A percentile compares a stretch with the other conserved stretches of the same genome.
Conservation (phyloP, 2,113 vertebrate genomes). For the Sander lucioperca region DNA sequence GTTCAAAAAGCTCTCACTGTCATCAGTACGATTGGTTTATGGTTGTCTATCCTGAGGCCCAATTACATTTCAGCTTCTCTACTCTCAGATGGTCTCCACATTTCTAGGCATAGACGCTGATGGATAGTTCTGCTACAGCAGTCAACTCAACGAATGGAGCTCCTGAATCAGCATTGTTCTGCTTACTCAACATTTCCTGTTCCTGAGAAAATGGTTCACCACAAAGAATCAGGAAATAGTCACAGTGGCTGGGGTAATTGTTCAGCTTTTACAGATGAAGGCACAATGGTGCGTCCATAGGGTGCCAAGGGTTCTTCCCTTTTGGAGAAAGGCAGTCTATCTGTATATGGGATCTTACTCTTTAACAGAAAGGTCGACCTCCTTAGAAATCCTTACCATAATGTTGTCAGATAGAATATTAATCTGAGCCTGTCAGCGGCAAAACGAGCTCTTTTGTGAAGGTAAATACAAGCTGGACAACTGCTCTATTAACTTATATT, state of each 20-base stretch:
- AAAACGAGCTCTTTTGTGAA: too few species aligned
- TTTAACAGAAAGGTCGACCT: too few species aligned
- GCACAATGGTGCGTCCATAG: too few species aligned
- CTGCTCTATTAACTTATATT: too few species aligned
- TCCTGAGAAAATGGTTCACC: conserved; percentile 45
- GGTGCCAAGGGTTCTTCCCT: too few species aligned
- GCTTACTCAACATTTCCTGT: conserved; percentile 67
- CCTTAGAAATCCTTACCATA: too few species aligned
- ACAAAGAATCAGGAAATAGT: conserved; percentile 26
- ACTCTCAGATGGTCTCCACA: not conserved
- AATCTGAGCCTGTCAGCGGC: too few species aligned
- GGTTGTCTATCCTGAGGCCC: not conserved
- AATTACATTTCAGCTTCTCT: not conserved
- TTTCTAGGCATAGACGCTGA: not conserved
- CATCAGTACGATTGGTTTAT: not conserved
- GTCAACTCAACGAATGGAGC: conserved; percentile 3
- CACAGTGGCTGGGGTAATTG: not conserved
- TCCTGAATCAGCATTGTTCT: conserved; percentile 49
- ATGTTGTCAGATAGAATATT: too few species aligned
- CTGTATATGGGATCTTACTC: too few species aligned
- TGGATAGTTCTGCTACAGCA: not conserved
- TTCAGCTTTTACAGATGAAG: conserved; percentile 13
- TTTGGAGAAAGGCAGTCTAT: too few species aligned
- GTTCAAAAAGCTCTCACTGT: not conserved
- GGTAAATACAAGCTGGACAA: too few species aligned